These are phyloP conservation scores for Lucilia sericata DNA, from an alignment of 1,140 invertebrate species.

Conservation along the genomic window DNA sequence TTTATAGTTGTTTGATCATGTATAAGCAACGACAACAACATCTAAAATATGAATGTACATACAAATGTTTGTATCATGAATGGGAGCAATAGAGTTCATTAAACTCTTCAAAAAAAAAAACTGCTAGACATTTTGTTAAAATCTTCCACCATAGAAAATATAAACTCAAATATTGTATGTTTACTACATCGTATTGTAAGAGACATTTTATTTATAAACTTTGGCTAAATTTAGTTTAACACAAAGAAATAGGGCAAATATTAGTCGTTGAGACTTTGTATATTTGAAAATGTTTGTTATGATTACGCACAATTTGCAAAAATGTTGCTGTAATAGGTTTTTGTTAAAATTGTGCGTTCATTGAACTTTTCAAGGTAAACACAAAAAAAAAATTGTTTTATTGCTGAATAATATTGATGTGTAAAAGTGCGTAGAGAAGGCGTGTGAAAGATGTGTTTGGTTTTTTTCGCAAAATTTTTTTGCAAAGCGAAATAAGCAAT, in stretches of 20 bases:
- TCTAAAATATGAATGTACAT: neutral
- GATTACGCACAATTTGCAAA: neutral
- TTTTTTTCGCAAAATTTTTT: slow-evolving; percentile 15
- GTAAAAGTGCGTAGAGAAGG: neutral
- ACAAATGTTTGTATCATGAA: neutral
- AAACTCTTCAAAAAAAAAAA: neutral
- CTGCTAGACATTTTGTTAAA: neutral
- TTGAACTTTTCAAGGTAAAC: slow-evolving; percentile 46
- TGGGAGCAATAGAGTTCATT: no score
- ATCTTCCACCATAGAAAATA: neutral
- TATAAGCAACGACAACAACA: neutral
- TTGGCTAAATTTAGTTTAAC: neutral
- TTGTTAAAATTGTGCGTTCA: slow-evolving; percentile 26
- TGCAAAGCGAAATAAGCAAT: neutral
- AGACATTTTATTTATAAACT: no score
- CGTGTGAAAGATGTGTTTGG: neutral
- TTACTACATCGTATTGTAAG: neutral
- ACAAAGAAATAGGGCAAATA: neutral
- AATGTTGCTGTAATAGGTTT: slow-evolving; percentile 16
- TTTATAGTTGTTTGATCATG: neutral
- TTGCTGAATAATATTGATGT: neutral
- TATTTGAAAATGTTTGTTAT: neutral
- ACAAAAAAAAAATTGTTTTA: neutral
- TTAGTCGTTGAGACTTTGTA: neutral
- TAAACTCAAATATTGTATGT: neutral